phyloP scores from a whole-genome alignment of 2,797 vertebrate genomes.

The Stomatorhinus walkeri region DNA sequence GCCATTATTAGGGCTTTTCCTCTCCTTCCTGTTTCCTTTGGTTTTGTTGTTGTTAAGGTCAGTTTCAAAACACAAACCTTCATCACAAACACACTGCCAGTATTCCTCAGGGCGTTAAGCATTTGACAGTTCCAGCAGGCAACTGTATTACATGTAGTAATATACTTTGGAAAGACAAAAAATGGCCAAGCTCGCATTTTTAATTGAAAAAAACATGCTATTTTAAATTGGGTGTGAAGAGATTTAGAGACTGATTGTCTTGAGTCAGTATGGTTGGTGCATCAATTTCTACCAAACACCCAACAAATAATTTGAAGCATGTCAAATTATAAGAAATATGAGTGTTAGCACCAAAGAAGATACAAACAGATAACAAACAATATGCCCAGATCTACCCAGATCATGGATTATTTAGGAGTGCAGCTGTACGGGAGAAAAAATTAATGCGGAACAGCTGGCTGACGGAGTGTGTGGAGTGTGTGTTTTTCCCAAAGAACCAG shows the following conservation, averaged over 20 bases:
- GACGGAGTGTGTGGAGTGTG: constrained; percentile 35
- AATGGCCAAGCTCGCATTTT: constrained; percentile 41
- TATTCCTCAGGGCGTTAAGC: constrained; percentile 40
- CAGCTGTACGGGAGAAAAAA: constrained; percentile 62
- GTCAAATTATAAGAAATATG: constrained; percentile 36
- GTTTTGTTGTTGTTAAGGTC: constrained; percentile 61
- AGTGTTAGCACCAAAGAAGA: constrained; percentile 35
- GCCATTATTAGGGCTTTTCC: constrained; percentile 67
- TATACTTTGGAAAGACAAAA: not conserved
- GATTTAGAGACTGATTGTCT: constrained; percentile 39
- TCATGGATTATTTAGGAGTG: constrained; percentile 68
- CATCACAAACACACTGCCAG: constrained; percentile 51
- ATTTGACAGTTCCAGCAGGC: constrained; percentile 44
- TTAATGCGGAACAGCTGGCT: constrained; percentile 68
- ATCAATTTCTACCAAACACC: not conserved
- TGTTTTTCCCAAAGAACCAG: constrained; percentile 21
- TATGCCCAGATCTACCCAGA: constrained; percentile 44
- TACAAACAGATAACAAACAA: constrained; percentile 40
- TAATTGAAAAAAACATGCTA: constrained; percentile 23
- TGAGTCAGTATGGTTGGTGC: constrained; percentile 35
- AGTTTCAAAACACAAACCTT: constrained; percentile 55
- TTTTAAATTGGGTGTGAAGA: constrained; percentile 36
- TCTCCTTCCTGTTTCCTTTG: constrained; percentile 47
- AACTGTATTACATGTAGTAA: constrained; percentile 39
- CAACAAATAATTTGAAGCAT: constrained; percentile 28